These are phyloP conservation scores for Hyles lineata DNA, from an alignment of 2,888 invertebrate species.

Conservation along the genomic window DNA sequence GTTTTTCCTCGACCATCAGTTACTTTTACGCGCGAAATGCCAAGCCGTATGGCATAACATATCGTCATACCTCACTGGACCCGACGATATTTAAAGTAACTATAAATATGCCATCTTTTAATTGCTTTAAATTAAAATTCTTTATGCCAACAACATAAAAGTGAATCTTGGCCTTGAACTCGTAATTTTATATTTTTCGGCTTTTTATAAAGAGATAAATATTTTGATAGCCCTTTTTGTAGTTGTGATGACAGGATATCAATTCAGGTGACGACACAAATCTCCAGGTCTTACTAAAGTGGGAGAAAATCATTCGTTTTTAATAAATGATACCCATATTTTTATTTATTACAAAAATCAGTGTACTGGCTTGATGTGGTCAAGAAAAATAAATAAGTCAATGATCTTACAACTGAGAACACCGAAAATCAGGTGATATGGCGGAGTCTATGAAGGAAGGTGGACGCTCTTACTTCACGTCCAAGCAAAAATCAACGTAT, in stretches of 20 bases:
- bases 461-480: too few relatives aligned
- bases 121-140: slow-evolving; percentile 30
- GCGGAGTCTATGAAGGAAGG: too few relatives aligned
- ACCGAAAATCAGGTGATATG: too few relatives aligned
- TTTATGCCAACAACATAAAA: slow-evolving; percentile 28
- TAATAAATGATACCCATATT: too few relatives aligned
- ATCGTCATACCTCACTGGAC: neutral
- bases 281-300: neutral
- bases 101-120: slow-evolving; percentile 31
- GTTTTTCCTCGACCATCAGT: slow-evolving; percentile 18
- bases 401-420: too few relatives aligned
- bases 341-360: too few relatives aligned
- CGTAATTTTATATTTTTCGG: slow-evolving; percentile 7
- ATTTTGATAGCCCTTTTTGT: neutral
- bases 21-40: slow-evolving; percentile 21
- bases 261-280: neutral
- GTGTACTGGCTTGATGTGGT: too few relatives aligned
- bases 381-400: too few relatives aligned
- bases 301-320: too few relatives aligned
- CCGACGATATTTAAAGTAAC: slow-evolving; percentile 13
- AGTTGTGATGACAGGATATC: neutral
- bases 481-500: too few relatives aligned
- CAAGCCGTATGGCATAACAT: neutral
- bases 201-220: slow-evolving; percentile 9
- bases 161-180: slow-evolving; percentile 45